phyloP scores from a whole-genome alignment of 2,888 invertebrate species.

The Formica aserva region DNA sequence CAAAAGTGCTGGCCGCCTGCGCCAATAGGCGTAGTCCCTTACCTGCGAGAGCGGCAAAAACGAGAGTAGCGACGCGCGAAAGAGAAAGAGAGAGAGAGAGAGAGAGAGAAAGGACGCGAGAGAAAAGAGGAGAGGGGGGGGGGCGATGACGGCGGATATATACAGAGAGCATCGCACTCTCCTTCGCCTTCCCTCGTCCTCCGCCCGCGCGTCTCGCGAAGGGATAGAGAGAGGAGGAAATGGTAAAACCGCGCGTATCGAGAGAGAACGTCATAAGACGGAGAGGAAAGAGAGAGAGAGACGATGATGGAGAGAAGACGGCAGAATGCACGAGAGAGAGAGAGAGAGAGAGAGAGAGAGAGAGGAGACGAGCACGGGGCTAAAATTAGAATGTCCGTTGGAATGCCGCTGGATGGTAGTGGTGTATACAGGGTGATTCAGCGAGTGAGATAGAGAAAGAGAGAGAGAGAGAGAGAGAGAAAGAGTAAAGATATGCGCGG shows the following conservation, averaged over 20 bases:
- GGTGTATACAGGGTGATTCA: conserved; percentile 77
- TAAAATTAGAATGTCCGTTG: conserved; percentile 83
- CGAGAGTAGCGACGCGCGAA: conserved; percentile 47
- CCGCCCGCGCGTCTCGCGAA: conserved; percentile 23
- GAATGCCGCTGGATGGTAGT: conserved; percentile 77
- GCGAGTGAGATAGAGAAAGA: conserved; percentile 61
- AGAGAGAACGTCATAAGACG: conserved; percentile 47
- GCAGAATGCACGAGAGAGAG: conserved; percentile 35
- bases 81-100: conserved; percentile 50
- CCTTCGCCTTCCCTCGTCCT: conserved; percentile 42
- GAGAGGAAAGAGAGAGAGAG: conserved; percentile 21
- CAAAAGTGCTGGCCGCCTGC: conserved; percentile 78
- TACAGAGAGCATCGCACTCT: conserved; percentile 71
- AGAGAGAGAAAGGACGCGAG: conserved; percentile 37
- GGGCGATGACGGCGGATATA: conserved; percentile 64
- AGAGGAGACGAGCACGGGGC: conserved; percentile 70
- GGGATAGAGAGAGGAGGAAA: conserved; percentile 32
- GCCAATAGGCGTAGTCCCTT: conserved; percentile 77
- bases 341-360: conserved; percentile 53
- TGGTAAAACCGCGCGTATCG: conserved; percentile 60
- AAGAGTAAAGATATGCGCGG: conserved; percentile 42
- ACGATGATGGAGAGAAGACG: conserved; percentile 41
- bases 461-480: conserved; percentile 38
- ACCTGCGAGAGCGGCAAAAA: conserved; percentile 68
- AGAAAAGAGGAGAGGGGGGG: background rate